A percentile compares a stretch with the other conserved stretches of the same genome.
Evolutionary conservation across 2,113 vertebrate species (phyloP).

Genomic region (Macaca mulatta): DNA sequence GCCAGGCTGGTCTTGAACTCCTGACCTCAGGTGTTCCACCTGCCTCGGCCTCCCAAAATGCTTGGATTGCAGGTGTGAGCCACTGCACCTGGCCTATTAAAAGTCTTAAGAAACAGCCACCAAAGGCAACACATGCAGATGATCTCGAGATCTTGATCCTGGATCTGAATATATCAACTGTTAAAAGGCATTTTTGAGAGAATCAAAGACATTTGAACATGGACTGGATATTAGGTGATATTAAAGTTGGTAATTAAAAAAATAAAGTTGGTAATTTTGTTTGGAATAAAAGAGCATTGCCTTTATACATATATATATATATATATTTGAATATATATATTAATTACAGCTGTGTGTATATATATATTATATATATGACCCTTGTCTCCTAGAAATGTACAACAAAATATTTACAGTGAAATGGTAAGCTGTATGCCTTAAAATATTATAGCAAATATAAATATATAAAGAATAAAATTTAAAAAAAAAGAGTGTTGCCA

Average conservation of each 20-base stretch:
- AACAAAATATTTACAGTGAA: neutral
- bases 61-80: neutral
- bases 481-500: neutral
- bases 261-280: neutral
- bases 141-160: neutral
- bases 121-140: neutral
- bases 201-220: neutral
- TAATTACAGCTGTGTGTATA: neutral
- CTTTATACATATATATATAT: neutral
- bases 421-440: neutral
- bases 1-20: too few species aligned
- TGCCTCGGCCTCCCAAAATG: neutral
- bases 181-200: neutral
- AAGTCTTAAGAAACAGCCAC: neutral
- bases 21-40: neutral
- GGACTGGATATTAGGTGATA: neutral
- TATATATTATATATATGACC: neutral
- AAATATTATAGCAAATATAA: neutral
- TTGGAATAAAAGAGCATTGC: too few species aligned
- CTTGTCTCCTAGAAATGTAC: neutral
- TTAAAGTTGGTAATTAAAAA: neutral
- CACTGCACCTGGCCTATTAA: accelerated
- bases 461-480: neutral
- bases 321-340: neutral
- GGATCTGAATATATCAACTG: neutral